Percentiles rank a stretch among this genome's conserved stretches.
These are phyloP conservation scores for Connochaetes taurinus DNA, from an alignment of 2,113 vertebrate species.

Conservation along the genomic window DNA sequence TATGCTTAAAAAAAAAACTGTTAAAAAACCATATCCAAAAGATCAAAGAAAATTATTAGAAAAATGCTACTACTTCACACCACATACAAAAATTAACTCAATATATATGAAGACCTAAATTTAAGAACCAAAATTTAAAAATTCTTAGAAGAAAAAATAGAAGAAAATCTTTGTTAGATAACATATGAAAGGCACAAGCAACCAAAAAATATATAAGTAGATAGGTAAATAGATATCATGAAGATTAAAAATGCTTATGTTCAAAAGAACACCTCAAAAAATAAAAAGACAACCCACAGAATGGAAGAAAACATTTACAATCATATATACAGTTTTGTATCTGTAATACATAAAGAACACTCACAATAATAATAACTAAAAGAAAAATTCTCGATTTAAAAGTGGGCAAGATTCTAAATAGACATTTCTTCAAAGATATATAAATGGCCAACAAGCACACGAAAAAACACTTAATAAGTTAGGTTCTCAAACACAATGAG, in stretches of 20 bases:
- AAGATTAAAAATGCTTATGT: background rate
- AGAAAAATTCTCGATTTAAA: background rate
- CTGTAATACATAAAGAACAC: background rate
- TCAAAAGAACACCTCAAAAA: background rate
- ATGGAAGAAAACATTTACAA: background rate
- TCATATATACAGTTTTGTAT: background rate
- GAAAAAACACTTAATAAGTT: conserved; percentile 2
- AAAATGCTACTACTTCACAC: background rate
- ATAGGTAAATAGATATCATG: background rate
- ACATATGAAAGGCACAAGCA: background rate
- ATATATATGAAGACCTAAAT: background rate
- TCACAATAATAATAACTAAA: background rate
- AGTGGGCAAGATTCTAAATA: background rate
- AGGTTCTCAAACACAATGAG: background rate
- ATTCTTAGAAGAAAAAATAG: background rate
- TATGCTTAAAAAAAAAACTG: background rate
- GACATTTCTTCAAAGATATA: background rate
- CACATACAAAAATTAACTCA: background rate
- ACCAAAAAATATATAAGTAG: background rate
- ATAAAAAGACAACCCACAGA: background rate
- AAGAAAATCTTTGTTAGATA: background rate
- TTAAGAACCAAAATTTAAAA: background rate
- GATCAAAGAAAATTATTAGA: background rate
- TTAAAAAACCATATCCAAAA: background rate
- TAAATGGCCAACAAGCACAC: background rate